Percentiles rank a stretch among this genome's conserved stretches.
These are phyloP conservation scores for Ciconia maguari DNA, from an alignment of 2,113 vertebrate genomes.

Conservation along the genomic window DNA sequence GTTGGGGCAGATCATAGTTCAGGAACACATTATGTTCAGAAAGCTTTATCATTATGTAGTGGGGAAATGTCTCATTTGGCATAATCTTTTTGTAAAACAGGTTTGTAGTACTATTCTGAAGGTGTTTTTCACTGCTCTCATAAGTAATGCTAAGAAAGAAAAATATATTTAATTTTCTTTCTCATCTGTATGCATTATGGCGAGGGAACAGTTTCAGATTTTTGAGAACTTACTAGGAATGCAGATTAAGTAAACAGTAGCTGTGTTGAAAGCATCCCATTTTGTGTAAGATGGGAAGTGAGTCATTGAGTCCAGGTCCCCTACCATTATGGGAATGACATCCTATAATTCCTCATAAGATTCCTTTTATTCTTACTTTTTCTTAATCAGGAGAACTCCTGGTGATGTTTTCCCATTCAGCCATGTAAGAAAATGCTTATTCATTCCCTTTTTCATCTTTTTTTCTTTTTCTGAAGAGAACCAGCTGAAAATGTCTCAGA, in stretches of 20 bases:
- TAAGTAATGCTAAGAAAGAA: background rate
- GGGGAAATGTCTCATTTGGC: background rate
- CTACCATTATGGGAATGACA: background rate
- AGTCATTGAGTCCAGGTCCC: background rate
- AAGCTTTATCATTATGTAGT: background rate
- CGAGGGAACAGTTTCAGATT: background rate
- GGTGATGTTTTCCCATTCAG: background rate
- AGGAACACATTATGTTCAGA: background rate
- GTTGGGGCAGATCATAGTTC: background rate
- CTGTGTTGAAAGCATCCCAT: background rate
- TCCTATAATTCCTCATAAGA: background rate
- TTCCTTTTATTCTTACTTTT: background rate
- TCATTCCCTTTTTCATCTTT: background rate
- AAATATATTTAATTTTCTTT: background rate
- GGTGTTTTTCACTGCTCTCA: background rate
- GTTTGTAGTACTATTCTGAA: background rate
- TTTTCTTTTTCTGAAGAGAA: slow-evolving; percentile 31
- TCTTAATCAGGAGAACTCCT: background rate
- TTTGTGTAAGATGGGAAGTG: background rate
- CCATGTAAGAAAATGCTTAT: background rate
- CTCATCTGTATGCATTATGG: background rate
- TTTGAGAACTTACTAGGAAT: background rate
- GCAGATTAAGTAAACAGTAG: background rate
- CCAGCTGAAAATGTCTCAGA: slow-evolving; percentile 83
- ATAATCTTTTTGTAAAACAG: background rate